A percentile compares a stretch with the other conserved stretches of the same genome.
Evolutionary conservation across 2,113 vertebrate species (phyloP).

Genomic region (Ciconia maguari): DNA sequence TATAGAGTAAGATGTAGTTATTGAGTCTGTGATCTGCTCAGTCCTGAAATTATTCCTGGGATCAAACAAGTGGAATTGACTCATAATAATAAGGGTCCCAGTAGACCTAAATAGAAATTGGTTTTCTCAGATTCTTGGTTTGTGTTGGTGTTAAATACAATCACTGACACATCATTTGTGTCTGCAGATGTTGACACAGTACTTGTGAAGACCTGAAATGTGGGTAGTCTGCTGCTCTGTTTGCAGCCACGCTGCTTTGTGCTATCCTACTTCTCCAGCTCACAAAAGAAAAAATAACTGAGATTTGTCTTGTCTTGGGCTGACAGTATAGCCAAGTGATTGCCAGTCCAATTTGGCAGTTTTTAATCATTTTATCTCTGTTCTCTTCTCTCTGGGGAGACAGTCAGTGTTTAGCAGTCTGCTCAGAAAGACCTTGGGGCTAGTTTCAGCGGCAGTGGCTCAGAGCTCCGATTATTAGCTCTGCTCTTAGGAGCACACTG

Average conservation of each 20-base stretch:
- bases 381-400: conserved; percentile 88
- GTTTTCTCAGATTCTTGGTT: conserved; percentile 13
- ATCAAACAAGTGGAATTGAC: conserved; percentile 53
- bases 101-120: background rate
- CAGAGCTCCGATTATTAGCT: conserved; percentile 98
- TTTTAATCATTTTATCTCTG: conserved; percentile 98
- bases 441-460: conserved; percentile 90
- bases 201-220: background rate
- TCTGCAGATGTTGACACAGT: background rate
- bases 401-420: conserved; percentile 96
- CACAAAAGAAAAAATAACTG: conserved; percentile 76
- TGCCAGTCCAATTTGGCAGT: conserved; percentile 87
- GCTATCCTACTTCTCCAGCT: conserved; percentile 49
- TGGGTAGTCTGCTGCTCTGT: background rate
- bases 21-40: background rate
- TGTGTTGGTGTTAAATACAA: conserved; percentile 12
- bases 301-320: conserved; percentile 81
- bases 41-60: conserved; percentile 13
- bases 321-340: conserved; percentile 82
- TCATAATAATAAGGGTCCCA: conserved; percentile 20
- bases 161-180: background rate
- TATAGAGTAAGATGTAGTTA: background rate
- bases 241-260: conserved; percentile 2
- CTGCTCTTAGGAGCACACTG: conserved; percentile 92
- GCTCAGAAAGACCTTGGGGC: conserved; percentile 93